Base-by-base conservation (phyloP, 2,113 vertebrate genomes). In the Anthoscopus minutus region DNA sequence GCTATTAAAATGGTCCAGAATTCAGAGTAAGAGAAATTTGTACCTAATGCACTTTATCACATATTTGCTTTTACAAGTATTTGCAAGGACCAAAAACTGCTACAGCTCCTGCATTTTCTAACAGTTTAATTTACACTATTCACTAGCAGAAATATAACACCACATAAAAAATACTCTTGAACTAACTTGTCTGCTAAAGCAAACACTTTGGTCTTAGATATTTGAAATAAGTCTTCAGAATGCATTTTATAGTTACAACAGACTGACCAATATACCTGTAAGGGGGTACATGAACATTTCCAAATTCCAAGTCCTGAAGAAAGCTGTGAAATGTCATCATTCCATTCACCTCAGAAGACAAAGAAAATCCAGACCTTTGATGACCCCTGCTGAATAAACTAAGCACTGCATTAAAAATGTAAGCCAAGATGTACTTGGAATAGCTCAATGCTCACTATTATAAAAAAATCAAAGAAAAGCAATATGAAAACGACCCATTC, bases 351-450 rank as follows among this genome's bases (percentile, higher is more conserved):
- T 58, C 82, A 77, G 76, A 31, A 97, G 96, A 97, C 97, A 98
- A 98, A 97, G 96, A 95, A 98, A 98, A 98, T 96, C 72, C 97
- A 98, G 98, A 98, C 98, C 98, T 98, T 98, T 97, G 98, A 98
- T 98, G 98, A 98, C 98, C 98, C 98, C 98, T 98, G 98, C 97
- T 98, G 98, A 98, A 98, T 96, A 98, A 98, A 98, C 73, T 95
- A 94, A 97, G 98, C 98, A 98, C 97, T 98, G 98, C 98, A 98
- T 97, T 97, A 97, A 93, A 94, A 95, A 89, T 70, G 42, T 45
- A 96, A 71, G 78, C 70, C 23, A 83, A 53, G 69, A 82, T 13
- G 45, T 38, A 79, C 57, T 84, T 48, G 44, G 62, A 70, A 45
- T 3, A 95, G 38, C 50, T 60, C 64, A 42, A 12, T 45, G 40